phyloP scores from a whole-genome alignment of 2,888 invertebrate species.

The Aspidiotus destructor region DNA sequence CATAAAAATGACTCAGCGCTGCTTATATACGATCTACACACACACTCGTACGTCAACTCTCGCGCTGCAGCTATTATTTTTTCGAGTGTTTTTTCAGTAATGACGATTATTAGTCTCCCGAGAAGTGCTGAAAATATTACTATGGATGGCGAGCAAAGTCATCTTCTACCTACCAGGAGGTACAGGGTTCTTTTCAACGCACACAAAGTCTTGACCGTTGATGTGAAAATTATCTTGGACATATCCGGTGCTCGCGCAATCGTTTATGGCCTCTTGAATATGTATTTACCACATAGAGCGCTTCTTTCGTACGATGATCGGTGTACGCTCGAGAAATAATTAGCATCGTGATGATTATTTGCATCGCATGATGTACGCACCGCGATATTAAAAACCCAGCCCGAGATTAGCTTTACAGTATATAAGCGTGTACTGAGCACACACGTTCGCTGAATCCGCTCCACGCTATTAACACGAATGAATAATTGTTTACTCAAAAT shows the following conservation, averaged over 20 bases:
- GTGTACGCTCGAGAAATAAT: not conserved
- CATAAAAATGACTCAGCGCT: no score
- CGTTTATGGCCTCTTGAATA: not conserved
- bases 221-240: no score
- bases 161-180: not conserved
- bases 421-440: no score
- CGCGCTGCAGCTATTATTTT: not conserved
- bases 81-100: constrained; percentile 2
- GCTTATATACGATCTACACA: not conserved
- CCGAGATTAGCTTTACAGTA: no score
- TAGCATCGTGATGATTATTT: constrained; percentile 2
- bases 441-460: no score
- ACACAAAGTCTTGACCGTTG: not conserved
- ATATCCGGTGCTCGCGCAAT: no score
- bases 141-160: not conserved
- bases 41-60: no score
- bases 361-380: not conserved
- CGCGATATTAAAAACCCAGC: no score
- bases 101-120: not conserved
- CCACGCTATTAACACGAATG: no score
- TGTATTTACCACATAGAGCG: constrained; percentile 1
- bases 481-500: no score
- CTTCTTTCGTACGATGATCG: not conserved
- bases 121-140: not conserved
- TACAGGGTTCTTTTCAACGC: not conserved